Evolutionary conservation across 2,888 invertebrate species (phyloP).

Genomic region (Hemaris fuciformis): DNA sequence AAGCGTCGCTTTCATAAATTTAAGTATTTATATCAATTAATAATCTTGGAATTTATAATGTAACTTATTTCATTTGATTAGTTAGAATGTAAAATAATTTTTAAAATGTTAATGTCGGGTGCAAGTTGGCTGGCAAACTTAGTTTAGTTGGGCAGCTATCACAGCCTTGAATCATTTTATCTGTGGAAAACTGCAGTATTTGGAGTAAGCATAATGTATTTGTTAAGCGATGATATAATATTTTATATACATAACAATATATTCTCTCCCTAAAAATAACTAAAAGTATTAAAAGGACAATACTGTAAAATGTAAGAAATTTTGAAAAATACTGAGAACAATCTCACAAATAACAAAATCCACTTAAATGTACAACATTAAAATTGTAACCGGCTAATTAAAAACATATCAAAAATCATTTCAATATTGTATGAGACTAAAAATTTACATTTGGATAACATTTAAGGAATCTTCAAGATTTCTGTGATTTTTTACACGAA

Average conservation of each 20-base stretch:
- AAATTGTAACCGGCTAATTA: background rate
- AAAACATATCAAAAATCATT: slow-evolving; percentile 4
- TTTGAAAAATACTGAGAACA: background rate
- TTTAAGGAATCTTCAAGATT: background rate
- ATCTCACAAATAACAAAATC: background rate
- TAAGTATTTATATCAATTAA: slow-evolving; percentile 54
- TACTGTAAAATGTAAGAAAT: too few relatives aligned
- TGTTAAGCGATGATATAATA: background rate
- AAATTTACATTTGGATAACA: background rate
- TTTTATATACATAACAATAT: background rate
- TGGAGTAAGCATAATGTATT: background rate
- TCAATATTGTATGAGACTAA: background rate
- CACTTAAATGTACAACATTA: background rate
- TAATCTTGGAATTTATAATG: slow-evolving; percentile 47
- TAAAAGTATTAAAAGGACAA: background rate
- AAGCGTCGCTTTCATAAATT: slow-evolving; percentile 51
- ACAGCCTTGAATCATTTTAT: background rate
- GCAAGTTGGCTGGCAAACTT: slow-evolving; percentile 1
- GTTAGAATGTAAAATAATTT: slow-evolving; percentile 8
- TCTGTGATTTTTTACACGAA: background rate
- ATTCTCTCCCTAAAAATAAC: background rate
- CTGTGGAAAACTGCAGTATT: background rate
- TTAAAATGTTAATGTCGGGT: slow-evolving; percentile 3
- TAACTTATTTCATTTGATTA: slow-evolving; percentile 56
- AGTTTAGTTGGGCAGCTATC: slow-evolving; percentile 2